Base-by-base conservation (phyloP, 64 coral and sea anemone species). In the Stichodactyla helianthus region DNA sequence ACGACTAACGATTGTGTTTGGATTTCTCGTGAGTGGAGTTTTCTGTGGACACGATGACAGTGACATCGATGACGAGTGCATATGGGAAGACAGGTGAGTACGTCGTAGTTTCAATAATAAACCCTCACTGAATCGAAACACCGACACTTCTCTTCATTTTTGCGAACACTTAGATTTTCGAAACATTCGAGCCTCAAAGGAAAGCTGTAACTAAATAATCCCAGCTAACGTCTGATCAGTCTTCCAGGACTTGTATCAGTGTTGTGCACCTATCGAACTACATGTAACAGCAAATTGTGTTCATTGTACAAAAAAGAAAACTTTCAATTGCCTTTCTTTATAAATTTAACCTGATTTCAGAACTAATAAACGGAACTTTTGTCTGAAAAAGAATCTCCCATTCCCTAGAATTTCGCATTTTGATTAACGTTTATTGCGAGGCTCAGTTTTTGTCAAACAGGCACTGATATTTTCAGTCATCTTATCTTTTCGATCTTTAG, bases 21-120 rank as follows among this genome's bases (percentile, higher is more conserved):
- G 78, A 20, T 81, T 81, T 14, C 13, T 84, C 35, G 2, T 84
- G 15, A 84, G 22, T 57, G 83, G 23, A 6, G 53, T 84, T 84
- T 60, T 84, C 44, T 60, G 25, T 31, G 55, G 14, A 58, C 5
- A 84, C 55, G 52, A 51, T 58, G 83, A 84, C 54, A 60, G 51
- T 15, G 83, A 84, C 18, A 59, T 84, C 53, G 83, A 84, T 13
- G 83, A 84, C 17, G 83, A 84, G 11, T 84, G 83, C 23, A 84
- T 84, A 50, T 84, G 83, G 83, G 83, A 84, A 84, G 83, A 63
- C 54, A 84, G 83, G 83, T 84, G 53, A 53, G 79, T 82, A 10
- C 51, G 0, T 44, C 35, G 35, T 44, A 44, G 35, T 44, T 44
- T 44, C 35, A 44, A 44, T 44, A 44, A 44, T 2, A 82, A 55